Evolutionary conservation across 2,888 invertebrate genomes (phyloP).

Genomic region (Callinectes sapidus): DNA sequence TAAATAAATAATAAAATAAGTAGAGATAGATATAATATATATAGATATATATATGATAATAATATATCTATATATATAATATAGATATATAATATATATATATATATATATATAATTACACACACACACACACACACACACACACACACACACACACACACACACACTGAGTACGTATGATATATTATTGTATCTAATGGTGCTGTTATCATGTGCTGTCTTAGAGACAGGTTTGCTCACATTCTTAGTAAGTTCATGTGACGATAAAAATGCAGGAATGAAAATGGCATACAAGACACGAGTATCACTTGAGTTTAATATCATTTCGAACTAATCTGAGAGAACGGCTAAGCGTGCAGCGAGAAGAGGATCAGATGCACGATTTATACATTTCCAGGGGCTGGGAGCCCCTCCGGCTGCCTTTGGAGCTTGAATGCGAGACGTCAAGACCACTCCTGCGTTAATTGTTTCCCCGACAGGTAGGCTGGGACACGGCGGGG

Average conservation of each 20-base stretch:
- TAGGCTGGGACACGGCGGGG: neutral
- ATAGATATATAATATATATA: conserved; percentile 7
- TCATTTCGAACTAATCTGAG: neutral
- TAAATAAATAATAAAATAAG: neutral
- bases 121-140: neutral
- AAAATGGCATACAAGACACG: neutral
- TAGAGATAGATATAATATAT: too few relatives aligned
- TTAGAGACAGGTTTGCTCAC: neutral
- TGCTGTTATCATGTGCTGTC: neutral
- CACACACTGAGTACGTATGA: neutral
- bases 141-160: too few relatives aligned
- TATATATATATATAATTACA: conserved; percentile 1
- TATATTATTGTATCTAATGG: neutral
- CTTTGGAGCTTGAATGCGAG: conserved; percentile 47
- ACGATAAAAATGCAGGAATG: neutral
- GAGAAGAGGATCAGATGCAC: conserved; percentile 27
- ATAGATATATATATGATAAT: too few relatives aligned
- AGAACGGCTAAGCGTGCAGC: neutral
- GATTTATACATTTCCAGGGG: conserved; percentile 26
- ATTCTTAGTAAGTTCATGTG: conserved; percentile 10
- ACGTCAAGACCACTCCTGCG: conserved; percentile 46
- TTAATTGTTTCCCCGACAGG: conserved; percentile 51
- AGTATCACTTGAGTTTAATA: conserved; percentile 11
- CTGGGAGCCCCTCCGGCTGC: conserved; percentile 41
- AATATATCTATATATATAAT: neutral